Percentiles rank a stretch among this genome's conserved stretches.
Evolutionary conservation across 1,140 invertebrate species (phyloP).

Genomic region (Gryllus bimaculatus): DNA sequence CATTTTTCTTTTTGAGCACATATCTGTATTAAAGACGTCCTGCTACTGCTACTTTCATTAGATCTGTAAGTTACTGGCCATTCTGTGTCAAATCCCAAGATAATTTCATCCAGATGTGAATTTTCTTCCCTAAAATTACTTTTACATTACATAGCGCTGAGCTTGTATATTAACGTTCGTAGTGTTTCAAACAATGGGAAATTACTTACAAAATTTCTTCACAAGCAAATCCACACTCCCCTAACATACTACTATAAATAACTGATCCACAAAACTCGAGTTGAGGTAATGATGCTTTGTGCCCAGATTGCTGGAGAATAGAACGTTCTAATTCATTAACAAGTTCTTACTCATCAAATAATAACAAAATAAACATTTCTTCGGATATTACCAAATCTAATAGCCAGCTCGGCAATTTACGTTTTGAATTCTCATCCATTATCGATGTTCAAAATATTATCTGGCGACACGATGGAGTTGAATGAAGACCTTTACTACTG

Average conservation of each 20-base stretch:
- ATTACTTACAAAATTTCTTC: background rate
- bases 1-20: conserved; percentile 40
- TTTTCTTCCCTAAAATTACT: conserved; percentile 35
- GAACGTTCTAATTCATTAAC: background rate
- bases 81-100: conserved; percentile 53
- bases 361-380: too few species aligned
- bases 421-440: background rate
- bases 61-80: conserved; percentile 53
- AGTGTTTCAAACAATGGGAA: conserved; percentile 17
- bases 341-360: background rate
- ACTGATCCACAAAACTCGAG: background rate
- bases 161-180: conserved; percentile 7
- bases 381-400: too few species aligned
- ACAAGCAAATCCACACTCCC: background rate
- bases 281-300: conserved; percentile 15
- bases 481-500: too few species aligned
- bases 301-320: background rate
- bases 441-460: too few species aligned
- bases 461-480: too few species aligned
- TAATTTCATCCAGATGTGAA: conserved; percentile 30
- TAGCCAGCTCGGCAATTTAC: background rate
- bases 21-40: conserved; percentile 49
- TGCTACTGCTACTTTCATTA: conserved; percentile 37
- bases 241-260: background rate
- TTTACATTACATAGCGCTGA: background rate